A percentile compares a stretch with the other conserved stretches of the same genome.
These are phyloP conservation scores for Amphilophus citrinellus DNA, from an alignment of 2,113 vertebrate genomes.

Conservation along the genomic window DNA sequence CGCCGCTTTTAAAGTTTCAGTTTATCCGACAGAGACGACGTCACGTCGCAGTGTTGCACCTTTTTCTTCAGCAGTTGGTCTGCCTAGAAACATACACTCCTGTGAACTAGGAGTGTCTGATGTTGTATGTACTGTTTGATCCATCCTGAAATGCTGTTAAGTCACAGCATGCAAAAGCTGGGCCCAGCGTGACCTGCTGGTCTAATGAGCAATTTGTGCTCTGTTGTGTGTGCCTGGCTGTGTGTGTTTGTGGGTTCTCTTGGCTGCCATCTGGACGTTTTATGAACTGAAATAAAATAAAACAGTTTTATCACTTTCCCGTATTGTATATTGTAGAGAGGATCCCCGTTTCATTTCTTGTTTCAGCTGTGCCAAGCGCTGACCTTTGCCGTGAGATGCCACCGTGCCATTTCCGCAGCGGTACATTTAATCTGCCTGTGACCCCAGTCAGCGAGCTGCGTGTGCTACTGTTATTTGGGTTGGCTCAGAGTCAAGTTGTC, in stretches of 20 bases:
- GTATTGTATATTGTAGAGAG: constrained; percentile 39
- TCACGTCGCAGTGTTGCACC: background rate
- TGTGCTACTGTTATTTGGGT: constrained; percentile 53
- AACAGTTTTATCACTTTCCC: constrained; percentile 37
- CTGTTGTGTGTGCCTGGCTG: constrained; percentile 2
- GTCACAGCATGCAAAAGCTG: constrained; percentile 61
- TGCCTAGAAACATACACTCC: background rate
- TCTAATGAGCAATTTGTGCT: constrained; percentile 69
- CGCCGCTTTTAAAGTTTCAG: background rate
- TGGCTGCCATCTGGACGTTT: constrained; percentile 56
- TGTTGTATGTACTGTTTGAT: constrained; percentile 45
- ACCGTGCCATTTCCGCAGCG: constrained; percentile 46
- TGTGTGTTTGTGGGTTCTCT: constrained; percentile 22
- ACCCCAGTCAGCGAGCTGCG: constrained; percentile 38
- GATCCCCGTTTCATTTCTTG: constrained; percentile 21
- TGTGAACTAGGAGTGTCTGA: constrained; percentile 8
- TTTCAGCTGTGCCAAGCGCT: constrained; percentile 30
- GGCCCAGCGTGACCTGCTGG: constrained; percentile 70
- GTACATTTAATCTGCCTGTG: constrained; percentile 47
- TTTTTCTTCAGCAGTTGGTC: background rate
- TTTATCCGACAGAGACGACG: background rate
- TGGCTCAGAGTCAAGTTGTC: constrained; percentile 50
- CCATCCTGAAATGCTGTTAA: constrained; percentile 48
- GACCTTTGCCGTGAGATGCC: constrained; percentile 59
- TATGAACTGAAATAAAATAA: constrained; percentile 66